Percentiles rank a stretch among this genome's conserved stretches.
Evolutionary conservation across 2,113 vertebrate genomes (phyloP).

Genomic region (Jaculus jaculus): DNA sequence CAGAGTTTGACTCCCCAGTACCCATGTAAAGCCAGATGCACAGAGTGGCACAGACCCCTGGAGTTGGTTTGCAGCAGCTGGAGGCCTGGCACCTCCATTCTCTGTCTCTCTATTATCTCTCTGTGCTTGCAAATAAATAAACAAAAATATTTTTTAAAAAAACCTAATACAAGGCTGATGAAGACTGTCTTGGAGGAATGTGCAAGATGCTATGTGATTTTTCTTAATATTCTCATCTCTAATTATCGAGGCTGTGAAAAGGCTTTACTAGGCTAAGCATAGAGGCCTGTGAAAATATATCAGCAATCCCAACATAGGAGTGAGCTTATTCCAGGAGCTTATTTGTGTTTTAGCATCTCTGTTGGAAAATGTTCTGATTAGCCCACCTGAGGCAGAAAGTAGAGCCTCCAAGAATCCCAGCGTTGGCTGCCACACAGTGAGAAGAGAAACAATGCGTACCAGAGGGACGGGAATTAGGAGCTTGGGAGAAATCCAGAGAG

Average conservation of each 20-base stretch:
- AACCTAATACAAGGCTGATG: neutral
- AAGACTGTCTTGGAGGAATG: neutral
- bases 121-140: too few species aligned
- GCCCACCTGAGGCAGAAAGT: neutral
- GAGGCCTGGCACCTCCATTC: too few species aligned
- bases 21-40: too few species aligned
- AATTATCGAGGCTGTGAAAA: constrained; percentile 15
- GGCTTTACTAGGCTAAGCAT: constrained; percentile 18
- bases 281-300: constrained; percentile 11
- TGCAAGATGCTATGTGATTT: neutral
- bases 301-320: neutral
- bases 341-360: constrained; percentile 8
- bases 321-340: neutral
- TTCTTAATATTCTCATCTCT: constrained; percentile 25
- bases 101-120: too few species aligned
- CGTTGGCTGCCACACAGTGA: neutral
- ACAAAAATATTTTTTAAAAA: too few species aligned
- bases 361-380: neutral
- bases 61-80: too few species aligned
- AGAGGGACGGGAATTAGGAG: neutral
- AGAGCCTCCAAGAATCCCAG: neutral
- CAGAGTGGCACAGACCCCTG: too few species aligned
- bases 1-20: too few species aligned
- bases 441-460: neutral
- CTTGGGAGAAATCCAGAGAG: neutral